phyloP scores from a whole-genome alignment of 2,797 vertebrate species.

The Sebastes glaucus region DNA sequence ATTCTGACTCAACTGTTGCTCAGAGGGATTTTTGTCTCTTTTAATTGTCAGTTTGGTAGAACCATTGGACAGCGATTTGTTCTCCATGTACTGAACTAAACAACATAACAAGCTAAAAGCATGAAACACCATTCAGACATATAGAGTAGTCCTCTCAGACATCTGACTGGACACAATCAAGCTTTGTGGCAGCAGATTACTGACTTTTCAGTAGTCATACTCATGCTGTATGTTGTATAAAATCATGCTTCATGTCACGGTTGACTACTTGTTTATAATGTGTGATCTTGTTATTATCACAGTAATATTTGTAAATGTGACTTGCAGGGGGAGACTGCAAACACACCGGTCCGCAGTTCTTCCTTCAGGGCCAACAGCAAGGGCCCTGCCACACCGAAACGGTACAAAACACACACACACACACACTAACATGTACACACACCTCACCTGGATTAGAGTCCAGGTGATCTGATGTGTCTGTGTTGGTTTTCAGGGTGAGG shows the following conservation, averaged over 20 bases:
- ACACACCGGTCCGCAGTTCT: conserved; percentile 83
- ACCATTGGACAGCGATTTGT: too few species aligned
- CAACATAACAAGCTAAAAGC: too few species aligned
- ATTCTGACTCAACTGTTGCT: too few species aligned
- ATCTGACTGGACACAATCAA: too few species aligned
- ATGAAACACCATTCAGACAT: too few species aligned
- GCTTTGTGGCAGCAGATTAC: too few species aligned
- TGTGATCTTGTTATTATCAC: not conserved
- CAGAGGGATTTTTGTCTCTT: too few species aligned
- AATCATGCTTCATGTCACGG: not conserved
- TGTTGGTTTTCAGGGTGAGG: conserved; percentile 73
- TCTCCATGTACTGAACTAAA: too few species aligned
- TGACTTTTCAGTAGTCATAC: rapidly evolving
- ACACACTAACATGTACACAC: conserved; percentile 16
- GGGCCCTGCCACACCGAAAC: conserved; percentile 86
- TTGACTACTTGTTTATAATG: not conserved
- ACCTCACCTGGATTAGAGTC: not conserved
- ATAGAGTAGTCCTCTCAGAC: too few species aligned
- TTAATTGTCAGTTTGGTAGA: too few species aligned
- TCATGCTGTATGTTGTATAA: not conserved
- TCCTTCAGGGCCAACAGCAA: conserved; percentile 83
- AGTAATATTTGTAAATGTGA: not conserved
- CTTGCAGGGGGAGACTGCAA: conserved; percentile 82
- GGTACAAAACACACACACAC: conserved; percentile 56
- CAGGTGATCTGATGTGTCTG: not conserved